phyloP scores from a whole-genome alignment of 2,888 invertebrate species.

The Dryadula phaetusa region DNA sequence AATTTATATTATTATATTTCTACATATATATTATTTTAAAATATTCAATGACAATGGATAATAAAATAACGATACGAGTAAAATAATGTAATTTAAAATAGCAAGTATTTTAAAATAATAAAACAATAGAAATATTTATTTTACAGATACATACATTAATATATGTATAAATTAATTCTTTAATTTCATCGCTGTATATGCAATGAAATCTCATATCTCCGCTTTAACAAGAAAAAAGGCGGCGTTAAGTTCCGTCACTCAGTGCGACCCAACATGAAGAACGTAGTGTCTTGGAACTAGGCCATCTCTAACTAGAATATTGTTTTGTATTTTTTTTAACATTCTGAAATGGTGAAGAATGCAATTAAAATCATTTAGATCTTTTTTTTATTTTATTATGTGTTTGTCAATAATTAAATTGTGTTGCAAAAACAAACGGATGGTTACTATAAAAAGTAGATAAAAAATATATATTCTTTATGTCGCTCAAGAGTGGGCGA shows the following conservation, averaged over 20 bases:
- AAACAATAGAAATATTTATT: not conserved
- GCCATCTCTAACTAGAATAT: too few species aligned
- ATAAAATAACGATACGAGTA: not conserved
- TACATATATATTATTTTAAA: too few species aligned
- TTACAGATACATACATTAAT: not conserved
- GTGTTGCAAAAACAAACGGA: not conserved
- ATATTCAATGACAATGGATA: not conserved
- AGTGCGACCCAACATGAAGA: too few species aligned
- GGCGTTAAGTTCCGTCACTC: too few species aligned
- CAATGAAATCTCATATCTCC: too few species aligned
- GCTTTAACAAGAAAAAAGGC: too few species aligned
- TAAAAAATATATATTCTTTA: not conserved
- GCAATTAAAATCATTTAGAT: slow-evolving; percentile 1
- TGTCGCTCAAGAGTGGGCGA: not conserved
- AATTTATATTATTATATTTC: too few species aligned
- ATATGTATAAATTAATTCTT: too few species aligned
- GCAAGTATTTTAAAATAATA: not conserved
- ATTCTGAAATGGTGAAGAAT: not conserved
- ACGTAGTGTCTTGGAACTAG: too few species aligned
- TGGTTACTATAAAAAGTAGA: not conserved
- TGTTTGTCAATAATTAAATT: slow-evolving; percentile 8
- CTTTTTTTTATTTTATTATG: not conserved
- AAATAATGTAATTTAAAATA: too few species aligned
- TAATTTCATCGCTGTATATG: too few species aligned
- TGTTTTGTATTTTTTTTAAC: not conserved